Conservation (phyloP, 2,888 invertebrate species). For the Drosophila demipolita region DNA sequence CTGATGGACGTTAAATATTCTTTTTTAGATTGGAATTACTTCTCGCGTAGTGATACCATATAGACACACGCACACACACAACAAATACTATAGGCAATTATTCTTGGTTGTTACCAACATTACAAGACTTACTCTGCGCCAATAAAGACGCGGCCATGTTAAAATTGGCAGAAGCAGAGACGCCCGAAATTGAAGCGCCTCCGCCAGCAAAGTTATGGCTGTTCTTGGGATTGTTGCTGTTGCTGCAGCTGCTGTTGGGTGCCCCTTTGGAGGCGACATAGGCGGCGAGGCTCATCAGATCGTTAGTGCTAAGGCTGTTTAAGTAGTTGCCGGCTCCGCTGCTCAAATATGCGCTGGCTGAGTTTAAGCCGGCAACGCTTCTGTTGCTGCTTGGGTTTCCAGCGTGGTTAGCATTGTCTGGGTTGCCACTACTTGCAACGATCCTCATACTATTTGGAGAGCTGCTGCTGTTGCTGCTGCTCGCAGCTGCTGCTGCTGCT, state of each 20-base stretch:
- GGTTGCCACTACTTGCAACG: constrained; percentile 9
- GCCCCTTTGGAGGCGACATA: constrained; percentile 79
- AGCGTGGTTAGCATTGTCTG: constrained; percentile 13
- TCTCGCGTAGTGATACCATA: background rate
- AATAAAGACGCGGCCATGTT: constrained; percentile 90
- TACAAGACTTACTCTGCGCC: constrained; percentile 92
- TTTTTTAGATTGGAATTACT: background rate
- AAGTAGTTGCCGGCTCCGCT: constrained; percentile 63
- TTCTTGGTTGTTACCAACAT: constrained; percentile 84
- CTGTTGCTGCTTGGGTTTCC: constrained; percentile 23
- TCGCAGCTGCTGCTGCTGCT: constrained; percentile 8
- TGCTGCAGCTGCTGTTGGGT: constrained; percentile 21
- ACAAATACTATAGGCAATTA: constrained; percentile 2
- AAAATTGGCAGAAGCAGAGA: constrained; percentile 82
- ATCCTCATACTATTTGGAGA: constrained; percentile 13
- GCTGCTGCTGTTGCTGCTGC: constrained; percentile 35
- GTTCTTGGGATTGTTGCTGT: constrained; percentile 15
- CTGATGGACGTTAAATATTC: background rate
- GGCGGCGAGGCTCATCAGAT: constrained; percentile 82
- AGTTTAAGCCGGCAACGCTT: constrained; percentile 29
- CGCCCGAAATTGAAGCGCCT: constrained; percentile 69
- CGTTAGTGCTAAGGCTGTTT: constrained; percentile 80
- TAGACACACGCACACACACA: background rate
- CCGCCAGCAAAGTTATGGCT: constrained; percentile 80
- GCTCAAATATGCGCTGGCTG: constrained; percentile 66